Evolutionary conservation across 1,140 invertebrate genomes (phyloP).

Genomic region (Hypsibius dujardini): DNA sequence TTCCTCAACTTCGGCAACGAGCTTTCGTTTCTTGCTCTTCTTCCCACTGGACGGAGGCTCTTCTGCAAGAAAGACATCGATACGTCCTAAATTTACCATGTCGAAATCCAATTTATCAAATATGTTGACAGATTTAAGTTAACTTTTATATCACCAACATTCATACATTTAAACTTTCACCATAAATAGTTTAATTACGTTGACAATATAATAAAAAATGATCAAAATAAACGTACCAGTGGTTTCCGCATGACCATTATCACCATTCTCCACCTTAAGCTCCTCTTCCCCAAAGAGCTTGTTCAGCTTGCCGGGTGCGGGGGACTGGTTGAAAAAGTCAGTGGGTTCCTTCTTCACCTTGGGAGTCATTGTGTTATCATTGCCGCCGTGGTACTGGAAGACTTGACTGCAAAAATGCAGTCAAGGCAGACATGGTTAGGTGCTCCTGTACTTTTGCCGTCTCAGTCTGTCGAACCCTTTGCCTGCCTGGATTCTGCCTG

Average conservation of each 20-base stretch:
- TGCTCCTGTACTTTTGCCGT: not conserved
- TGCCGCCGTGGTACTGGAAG: not conserved
- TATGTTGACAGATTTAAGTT: too few relatives aligned
- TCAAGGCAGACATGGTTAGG: not conserved
- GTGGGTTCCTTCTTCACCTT: slow-evolving; percentile 2
- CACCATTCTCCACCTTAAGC: not conserved
- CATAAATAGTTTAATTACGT: too few relatives aligned
- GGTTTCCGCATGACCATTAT: not conserved
- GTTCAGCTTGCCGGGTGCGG: slow-evolving; percentile 8
- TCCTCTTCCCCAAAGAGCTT: slow-evolving; percentile 14
- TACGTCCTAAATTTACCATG: too few relatives aligned
- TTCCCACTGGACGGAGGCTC: not conserved
- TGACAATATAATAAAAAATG: too few relatives aligned
- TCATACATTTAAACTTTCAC: too few relatives aligned
- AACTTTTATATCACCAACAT: too few relatives aligned
- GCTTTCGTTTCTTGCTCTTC: slow-evolving; percentile 5
- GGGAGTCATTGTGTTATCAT: slow-evolving; percentile 6
- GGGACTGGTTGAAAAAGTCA: slow-evolving; percentile 7
- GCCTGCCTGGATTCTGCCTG: too few relatives aligned
- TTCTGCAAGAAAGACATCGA: not conserved
- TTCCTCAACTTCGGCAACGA: not conserved
- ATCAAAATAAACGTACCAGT: not conserved
- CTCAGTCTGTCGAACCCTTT: too few relatives aligned
- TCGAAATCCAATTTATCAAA: too few relatives aligned
- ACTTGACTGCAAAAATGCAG: slow-evolving; percentile 9